Percentiles rank a stretch among this genome's conserved stretches.
These are phyloP conservation scores for Neoscelio sp. DNA, from an alignment of 2,888 invertebrate genomes.

Conservation along the genomic window DNA sequence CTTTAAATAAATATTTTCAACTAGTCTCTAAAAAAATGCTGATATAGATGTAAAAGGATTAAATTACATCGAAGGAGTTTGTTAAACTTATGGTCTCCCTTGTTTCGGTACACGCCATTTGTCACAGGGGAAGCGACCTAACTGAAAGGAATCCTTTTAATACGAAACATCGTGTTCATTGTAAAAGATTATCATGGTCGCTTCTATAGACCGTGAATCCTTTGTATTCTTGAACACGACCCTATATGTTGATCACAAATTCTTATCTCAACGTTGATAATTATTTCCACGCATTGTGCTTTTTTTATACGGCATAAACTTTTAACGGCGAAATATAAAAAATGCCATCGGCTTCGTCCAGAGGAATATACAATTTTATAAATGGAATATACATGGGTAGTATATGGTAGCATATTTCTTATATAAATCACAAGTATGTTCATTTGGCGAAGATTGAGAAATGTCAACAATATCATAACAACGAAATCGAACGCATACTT, in stretches of 20 bases:
- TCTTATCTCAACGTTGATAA: constrained; percentile 21
- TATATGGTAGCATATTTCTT: no score
- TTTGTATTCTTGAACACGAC: constrained; percentile 6
- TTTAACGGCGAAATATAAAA: constrained; percentile 11
- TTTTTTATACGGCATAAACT: constrained; percentile 4
- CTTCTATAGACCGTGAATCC: constrained; percentile 9
- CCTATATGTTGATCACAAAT: constrained; percentile 1
- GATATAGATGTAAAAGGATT: no score
- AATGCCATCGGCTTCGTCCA: neutral
- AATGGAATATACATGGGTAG: no score
- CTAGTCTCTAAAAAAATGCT: constrained; percentile 27
- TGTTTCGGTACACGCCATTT: constrained; percentile 39
- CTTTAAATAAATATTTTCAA: constrained; percentile 24
- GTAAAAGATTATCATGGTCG: constrained; percentile 41
- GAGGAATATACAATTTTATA: constrained; percentile 3
- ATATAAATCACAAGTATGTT: no score
- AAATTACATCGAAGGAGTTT: constrained; percentile 25
- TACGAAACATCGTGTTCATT: constrained; percentile 31
- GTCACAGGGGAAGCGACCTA: constrained; percentile 26
- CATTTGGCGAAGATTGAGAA: no score
- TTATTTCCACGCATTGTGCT: constrained; percentile 7
- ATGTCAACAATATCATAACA: no score
- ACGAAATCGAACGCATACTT: no score
- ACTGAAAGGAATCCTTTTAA: constrained; percentile 46
- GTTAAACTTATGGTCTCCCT: constrained; percentile 32